A percentile compares a stretch with the other conserved stretches of the same genome.
Conservation (phyloP, 2,113 vertebrate genomes). For the Macaca nemestrina region DNA sequence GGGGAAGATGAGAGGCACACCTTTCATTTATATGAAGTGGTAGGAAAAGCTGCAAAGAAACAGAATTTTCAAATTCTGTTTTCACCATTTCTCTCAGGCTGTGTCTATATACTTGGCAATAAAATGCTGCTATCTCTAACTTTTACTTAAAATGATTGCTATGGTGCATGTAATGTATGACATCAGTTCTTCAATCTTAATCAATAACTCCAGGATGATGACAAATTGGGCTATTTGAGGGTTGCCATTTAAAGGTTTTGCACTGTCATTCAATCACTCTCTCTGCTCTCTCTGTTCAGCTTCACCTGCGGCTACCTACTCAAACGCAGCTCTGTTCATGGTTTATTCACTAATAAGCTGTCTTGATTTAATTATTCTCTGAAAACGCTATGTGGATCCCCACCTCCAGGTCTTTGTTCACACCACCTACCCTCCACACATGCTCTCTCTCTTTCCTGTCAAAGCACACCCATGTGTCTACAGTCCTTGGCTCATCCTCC, state of each 20-base stretch:
- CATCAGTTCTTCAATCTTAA: constrained; percentile 39
- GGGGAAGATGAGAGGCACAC: not conserved
- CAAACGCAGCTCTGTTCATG: not conserved
- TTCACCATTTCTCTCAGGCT: not conserved
- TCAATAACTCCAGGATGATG: constrained; percentile 44
- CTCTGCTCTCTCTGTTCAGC: not conserved
- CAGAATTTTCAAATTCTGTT: not conserved
- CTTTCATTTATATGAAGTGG: not conserved
- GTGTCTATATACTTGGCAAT: not conserved
- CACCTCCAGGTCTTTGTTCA: not conserved
- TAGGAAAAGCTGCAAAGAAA: not conserved
- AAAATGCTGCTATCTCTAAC: not conserved
- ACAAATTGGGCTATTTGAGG: constrained; percentile 13
- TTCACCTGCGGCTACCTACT: not conserved
- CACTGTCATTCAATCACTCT: not conserved
- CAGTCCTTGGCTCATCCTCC: not conserved
- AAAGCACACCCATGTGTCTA: not conserved
- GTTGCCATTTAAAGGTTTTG: constrained; percentile 51
- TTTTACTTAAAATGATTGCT: constrained; percentile 48
- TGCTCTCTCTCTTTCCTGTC: not conserved
- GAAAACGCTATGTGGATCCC: not conserved
- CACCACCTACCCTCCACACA: rapidly evolving
- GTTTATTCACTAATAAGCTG: not conserved
- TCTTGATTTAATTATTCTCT: not conserved
- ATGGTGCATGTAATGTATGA: not conserved